Evolutionary conservation across 2,113 vertebrate species (phyloP), one percentile per base, ranked within the genome.

Genomic region (Noturus placidus): DNA sequence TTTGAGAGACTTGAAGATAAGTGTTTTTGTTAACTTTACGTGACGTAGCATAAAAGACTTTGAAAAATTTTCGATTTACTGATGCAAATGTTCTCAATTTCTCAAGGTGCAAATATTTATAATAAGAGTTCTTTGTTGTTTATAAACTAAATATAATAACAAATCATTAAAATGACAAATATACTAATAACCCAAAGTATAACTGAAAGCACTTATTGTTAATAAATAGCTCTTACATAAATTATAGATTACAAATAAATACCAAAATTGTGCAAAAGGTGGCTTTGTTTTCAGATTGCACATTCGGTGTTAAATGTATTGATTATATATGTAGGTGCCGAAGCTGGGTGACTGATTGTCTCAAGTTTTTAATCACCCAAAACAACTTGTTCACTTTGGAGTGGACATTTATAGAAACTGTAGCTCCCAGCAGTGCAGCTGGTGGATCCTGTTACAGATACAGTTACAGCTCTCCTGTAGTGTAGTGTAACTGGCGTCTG

Each of bases 391-490:
- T 82, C 57, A 77, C 27, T 59, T 69, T 74, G 33, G 20, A 82
- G 56, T 46, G 65, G 56, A 65, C 79, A 90, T 90, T 87, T 88
- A 88, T 88, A 88, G 84, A 81, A 59, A 65, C 84, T 83, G 35
- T 79, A 67, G 80, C 86, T 80, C 56, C 87, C 82, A 78, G 89
- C 57, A 87, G 89, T 86, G 30, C 91, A 88, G 88, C 88, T 91
- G 88, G 91, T 85, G 89, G 90, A 88, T 93, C 92, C 91, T 91
- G 91, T 79, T 91, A 74, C 65, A 90, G 93, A 91, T 94, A 93
- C 88, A 92, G 90, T 95, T 95, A 93, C 94, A 93, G 89, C 90
- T 81, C 67, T 63, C 50, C 61, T 88, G 91, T 90, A 89, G 59
- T 91, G 91, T 90, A 8, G 46, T 30, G 17, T 30, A 79, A 7